These are phyloP conservation scores for Archivesica marissinica DNA, from an alignment of 1,140 invertebrate genomes.

Conservation along the genomic window DNA sequence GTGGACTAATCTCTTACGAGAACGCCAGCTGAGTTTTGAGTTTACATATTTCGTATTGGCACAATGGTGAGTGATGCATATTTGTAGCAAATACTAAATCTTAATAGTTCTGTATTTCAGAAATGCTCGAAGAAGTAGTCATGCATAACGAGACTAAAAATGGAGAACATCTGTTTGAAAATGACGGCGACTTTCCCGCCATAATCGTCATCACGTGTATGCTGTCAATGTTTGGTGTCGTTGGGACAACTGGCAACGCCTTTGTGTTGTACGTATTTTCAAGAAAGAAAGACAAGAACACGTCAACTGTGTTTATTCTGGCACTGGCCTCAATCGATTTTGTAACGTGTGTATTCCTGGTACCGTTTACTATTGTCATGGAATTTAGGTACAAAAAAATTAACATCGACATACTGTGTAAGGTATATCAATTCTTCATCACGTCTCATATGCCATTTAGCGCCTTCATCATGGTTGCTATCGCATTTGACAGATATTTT, in stretches of 20 bases:
- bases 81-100: too few relatives aligned
- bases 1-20: too few relatives aligned
- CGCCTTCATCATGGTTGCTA: constrained; percentile 82
- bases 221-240: constrained; percentile 68
- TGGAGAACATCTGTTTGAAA: constrained; percentile 37
- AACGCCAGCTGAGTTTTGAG: too few relatives aligned
- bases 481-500: constrained; percentile 83
- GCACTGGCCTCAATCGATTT: constrained; percentile 81
- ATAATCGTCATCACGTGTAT: constrained; percentile 69
- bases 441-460: constrained; percentile 81
- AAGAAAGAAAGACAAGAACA: constrained; percentile 80
- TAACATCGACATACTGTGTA: constrained; percentile 76
- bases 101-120: too few relatives aligned
- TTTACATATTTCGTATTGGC: too few relatives aligned
- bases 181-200: constrained; percentile 60
- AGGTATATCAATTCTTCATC: constrained; percentile 80
- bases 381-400: constrained; percentile 70
- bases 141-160: constrained; percentile 41
- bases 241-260: constrained; percentile 81
- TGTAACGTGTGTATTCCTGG: constrained; percentile 77
- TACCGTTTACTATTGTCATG: constrained; percentile 78
- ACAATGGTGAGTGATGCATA: too few relatives aligned
- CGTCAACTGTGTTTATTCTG: constrained; percentile 82
- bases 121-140: neutral
- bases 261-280: constrained; percentile 82